Conservation (phyloP, 2,888 invertebrate genomes). For the Caenorhabditis sp. region DNA sequence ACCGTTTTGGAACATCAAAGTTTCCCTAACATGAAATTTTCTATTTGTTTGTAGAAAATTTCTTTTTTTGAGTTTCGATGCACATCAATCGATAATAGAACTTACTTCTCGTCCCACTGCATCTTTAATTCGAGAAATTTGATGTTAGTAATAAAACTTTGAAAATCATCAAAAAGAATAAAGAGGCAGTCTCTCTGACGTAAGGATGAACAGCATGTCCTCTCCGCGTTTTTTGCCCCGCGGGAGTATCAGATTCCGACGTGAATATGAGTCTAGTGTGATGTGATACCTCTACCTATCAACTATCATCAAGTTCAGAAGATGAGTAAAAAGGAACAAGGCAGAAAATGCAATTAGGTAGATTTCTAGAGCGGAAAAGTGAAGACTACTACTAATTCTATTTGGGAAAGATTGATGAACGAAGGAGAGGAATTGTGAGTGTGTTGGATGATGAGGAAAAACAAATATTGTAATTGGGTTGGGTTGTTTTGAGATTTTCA, state of each 20-base stretch:
- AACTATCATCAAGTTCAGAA: slow-evolving; percentile 19
- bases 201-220: slow-evolving; percentile 46
- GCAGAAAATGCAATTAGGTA: not conserved
- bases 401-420: slow-evolving; percentile 12
- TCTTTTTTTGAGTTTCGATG: no score
- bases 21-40: no score
- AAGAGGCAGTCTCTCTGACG: slow-evolving; percentile 29
- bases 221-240: slow-evolving; percentile 10
- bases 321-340: not conserved
- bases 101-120: slow-evolving; percentile 35
- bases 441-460: slow-evolving; percentile 23
- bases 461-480: slow-evolving; percentile 31
- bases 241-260: slow-evolving; percentile 49
- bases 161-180: slow-evolving; percentile 41
- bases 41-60: no score
- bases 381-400: slow-evolving; percentile 6
- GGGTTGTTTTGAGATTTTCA: slow-evolving; percentile 16
- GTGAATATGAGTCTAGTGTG: slow-evolving; percentile 24
- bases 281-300: slow-evolving; percentile 4
- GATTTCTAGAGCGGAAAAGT: not conserved
- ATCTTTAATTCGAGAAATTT: slow-evolving; percentile 16
- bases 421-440: slow-evolving; percentile 4
- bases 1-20: no score
- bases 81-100: no score
- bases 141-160: slow-evolving; percentile 16